Evolutionary conservation across 2,113 vertebrate genomes (phyloP), one percentile per base, ranked within the genome.

Genomic region (Hepsetus odoe): DNA sequence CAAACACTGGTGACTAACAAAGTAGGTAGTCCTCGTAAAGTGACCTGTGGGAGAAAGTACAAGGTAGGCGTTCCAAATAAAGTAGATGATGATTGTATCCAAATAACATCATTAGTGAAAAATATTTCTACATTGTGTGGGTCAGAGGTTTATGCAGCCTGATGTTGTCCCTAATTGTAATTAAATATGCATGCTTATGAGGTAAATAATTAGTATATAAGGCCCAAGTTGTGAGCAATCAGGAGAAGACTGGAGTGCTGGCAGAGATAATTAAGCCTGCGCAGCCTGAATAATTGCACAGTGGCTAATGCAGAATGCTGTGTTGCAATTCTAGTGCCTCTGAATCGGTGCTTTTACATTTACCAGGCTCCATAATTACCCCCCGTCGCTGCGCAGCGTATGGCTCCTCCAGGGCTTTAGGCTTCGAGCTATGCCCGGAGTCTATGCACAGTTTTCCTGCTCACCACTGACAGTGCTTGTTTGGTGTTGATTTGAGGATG

Each of bases 271-370:
- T 92, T 89, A 89, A 85, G 79, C 84, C 85, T 84, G 80, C 80
- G 76, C 85, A 88, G 88, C 85, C 86, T 87, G 88, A 89, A 90
- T 93, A 93, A 93, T 92, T 92, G 90, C 86, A 90, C 80, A 89
- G 85, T 85, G 86, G 89, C 85, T 90, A 80, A 91, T 89, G 89
- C 42, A 87, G 82, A 92, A 88, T 82, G 82, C 88, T 87, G 87
- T 83, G 85, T 86, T 46, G 83, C 87, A 90, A 91, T 82, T 83
- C 80, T 61, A 81, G 84, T 84, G 82, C 80, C 86, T 90, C 88
- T 88, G 89, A 83, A 91, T 82, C 82, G 72, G 84, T 85, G 90
- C 88, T 92, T 91, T 94, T 94, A 91, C 85, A 87, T 82, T 88
- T 89, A 84, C 83, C 83, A 88, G 88, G 83, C 70, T 77, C 90